Base-by-base conservation (phyloP, 2,113 vertebrate species). In the Empidonax alnorum region DNA sequence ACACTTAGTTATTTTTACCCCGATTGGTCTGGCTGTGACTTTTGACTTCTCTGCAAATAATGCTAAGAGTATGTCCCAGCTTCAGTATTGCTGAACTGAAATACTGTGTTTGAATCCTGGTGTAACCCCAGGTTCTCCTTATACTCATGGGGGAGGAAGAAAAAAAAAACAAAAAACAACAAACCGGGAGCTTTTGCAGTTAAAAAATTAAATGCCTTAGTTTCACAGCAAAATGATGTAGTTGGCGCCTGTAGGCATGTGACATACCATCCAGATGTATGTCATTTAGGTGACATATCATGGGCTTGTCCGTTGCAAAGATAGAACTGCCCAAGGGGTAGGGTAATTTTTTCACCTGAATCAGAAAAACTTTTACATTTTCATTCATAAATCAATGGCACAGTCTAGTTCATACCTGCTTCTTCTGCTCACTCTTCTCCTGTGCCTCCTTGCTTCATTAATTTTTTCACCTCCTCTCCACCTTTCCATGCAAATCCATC, bases 371-470 rank as follows among this genome's bases (percentile, higher is more conserved):
- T 49, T 81, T 33, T 24, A 44, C 37, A 56, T 84, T 88, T 95
- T 84, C 30, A 49, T 92, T 96, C 65, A 67, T 93, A 96, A 96
- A 94, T 93, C 90, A 95, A 1, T 61, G 44, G 10, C 52, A 14
- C 18, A 33, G 27, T 90, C 75, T 86, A 88, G 79, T 81, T 93
- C 56, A 72, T 67, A 90, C 52, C 39, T 78, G 68, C 61, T 71
- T 22, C 65, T 77, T 76, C 76, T 88, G 6, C 72, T 73, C n/a
- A 15, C 14, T 91, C n/a, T 82, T 82, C 42, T 95, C 10, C 28
- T 35, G 5, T 18, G 33, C 25, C 52, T 92, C 27, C 35, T 73
- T 63, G 68, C 61, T 69, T 91, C 62, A 67, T 67, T 81, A 21
- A 56, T 71, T 90, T 67, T 95, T 69, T 84, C 13, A 88, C 52